phyloP scores from a whole-genome alignment of 2,113 vertebrate species.

The Aix galericulata region DNA sequence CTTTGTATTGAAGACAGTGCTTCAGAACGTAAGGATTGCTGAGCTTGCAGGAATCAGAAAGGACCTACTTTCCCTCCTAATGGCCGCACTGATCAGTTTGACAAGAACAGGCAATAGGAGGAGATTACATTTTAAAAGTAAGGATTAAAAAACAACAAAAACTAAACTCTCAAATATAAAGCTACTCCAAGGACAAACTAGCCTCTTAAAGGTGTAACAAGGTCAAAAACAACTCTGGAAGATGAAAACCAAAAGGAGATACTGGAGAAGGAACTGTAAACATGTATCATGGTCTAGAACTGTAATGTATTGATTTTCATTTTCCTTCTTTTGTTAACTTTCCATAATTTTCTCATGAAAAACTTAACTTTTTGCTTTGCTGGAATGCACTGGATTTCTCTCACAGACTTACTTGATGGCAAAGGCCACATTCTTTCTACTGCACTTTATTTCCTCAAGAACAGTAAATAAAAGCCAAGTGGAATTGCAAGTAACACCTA shows the following conservation, averaged over 20 bases:
- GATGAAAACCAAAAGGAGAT: neutral
- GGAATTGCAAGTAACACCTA: neutral
- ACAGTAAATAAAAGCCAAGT: neutral
- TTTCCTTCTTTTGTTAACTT: neutral
- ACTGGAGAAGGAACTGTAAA: neutral
- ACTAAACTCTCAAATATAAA: neutral
- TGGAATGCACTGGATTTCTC: neutral
- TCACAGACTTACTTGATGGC: neutral
- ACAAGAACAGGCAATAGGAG: neutral
- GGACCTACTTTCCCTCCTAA: neutral
- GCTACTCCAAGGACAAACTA: neutral
- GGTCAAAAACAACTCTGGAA: neutral
- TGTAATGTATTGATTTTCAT: neutral
- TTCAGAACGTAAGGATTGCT: neutral
- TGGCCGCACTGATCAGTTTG: neutral
- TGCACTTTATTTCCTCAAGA: neutral
- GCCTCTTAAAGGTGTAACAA: neutral
- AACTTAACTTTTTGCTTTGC: neutral
- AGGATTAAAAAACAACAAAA: neutral
- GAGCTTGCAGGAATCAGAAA: neutral
- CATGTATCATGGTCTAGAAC: neutral
- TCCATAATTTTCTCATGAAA: neutral
- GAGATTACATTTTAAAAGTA: neutral
- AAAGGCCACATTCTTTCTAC: neutral
- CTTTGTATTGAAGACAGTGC: neutral